Evolutionary conservation across 2,113 vertebrate species (phyloP).

Genomic region (Callipepla squamata): DNA sequence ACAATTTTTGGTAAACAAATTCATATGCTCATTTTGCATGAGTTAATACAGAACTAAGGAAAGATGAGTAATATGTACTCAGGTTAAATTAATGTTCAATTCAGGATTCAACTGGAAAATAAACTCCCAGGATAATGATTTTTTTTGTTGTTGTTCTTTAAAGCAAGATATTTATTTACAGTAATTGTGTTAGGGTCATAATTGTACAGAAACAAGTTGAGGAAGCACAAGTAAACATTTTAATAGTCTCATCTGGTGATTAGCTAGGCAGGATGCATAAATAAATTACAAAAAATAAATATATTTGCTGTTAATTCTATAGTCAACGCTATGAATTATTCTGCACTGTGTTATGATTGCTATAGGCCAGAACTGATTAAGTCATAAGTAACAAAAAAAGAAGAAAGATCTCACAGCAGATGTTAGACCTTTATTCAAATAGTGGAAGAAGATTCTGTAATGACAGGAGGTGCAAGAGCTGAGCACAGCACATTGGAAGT

Average conservation of each 20-base stretch:
- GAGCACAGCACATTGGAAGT: not conserved
- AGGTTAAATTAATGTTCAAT: conserved; percentile 9
- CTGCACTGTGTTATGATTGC: not conserved
- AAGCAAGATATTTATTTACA: conserved; percentile 20
- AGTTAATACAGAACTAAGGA: not conserved
- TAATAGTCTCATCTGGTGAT: not conserved
- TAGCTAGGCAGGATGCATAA: not conserved
- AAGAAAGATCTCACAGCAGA: not conserved
- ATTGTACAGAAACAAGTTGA: conserved; percentile 13
- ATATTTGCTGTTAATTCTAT: not conserved
- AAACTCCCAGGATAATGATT: not conserved
- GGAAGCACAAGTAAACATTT: conserved; percentile 8
- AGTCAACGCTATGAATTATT: not conserved
- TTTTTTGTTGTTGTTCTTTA: not conserved
- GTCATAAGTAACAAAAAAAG: not conserved
- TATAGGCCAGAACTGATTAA: not conserved
- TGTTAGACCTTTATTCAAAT: not conserved
- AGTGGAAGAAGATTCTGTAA: not conserved
- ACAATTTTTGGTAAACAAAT: not conserved
- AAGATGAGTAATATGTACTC: not conserved
- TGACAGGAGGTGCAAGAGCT: not conserved
- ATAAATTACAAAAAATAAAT: conserved; percentile 17
- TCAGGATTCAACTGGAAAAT: conserved; percentile 19
- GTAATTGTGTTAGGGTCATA: not conserved
- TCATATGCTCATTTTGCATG: not conserved